These are phyloP conservation scores for Heterotilapia buettikoferi DNA, from an alignment of 2,113 vertebrate genomes.

Conservation along the genomic window DNA sequence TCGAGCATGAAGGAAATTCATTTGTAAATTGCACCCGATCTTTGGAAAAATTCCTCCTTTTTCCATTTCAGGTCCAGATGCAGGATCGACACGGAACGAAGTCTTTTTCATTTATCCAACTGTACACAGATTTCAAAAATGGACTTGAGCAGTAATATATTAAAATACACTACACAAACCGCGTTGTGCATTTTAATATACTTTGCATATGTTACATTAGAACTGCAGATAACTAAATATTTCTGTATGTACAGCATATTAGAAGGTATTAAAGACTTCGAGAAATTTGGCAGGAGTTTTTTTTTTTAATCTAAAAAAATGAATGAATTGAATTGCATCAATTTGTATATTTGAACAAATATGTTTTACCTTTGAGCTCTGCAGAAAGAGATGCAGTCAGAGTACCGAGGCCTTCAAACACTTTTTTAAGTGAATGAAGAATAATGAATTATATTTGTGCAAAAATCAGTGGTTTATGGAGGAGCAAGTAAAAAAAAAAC, in stretches of 20 bases:
- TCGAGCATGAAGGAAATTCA: slow-evolving; percentile 63
- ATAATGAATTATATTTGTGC: not conserved
- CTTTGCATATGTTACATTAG: not conserved
- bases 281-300: not conserved
- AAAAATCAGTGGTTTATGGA: not conserved
- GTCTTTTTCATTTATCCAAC: not conserved
- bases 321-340: not conserved
- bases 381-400: not conserved
- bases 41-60: slow-evolving; percentile 45
- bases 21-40: slow-evolving; percentile 67
- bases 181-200: not conserved
- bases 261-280: not conserved
- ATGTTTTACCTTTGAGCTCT: fast-evolving
- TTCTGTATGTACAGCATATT: not conserved
- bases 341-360: not conserved
- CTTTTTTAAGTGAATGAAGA: not conserved
- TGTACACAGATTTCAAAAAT: not conserved
- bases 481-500: not conserved
- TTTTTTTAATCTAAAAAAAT: not conserved
- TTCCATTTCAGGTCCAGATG: slow-evolving; percentile 43
- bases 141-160: not conserved
- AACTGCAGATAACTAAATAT: not conserved
- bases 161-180: not conserved
- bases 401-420: not conserved
- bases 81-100: slow-evolving; percentile 19